Evolutionary conservation across 2,113 vertebrate genomes (phyloP), one percentile per base, ranked within the genome.

Genomic region (Hippoglossus stenolepis): DNA sequence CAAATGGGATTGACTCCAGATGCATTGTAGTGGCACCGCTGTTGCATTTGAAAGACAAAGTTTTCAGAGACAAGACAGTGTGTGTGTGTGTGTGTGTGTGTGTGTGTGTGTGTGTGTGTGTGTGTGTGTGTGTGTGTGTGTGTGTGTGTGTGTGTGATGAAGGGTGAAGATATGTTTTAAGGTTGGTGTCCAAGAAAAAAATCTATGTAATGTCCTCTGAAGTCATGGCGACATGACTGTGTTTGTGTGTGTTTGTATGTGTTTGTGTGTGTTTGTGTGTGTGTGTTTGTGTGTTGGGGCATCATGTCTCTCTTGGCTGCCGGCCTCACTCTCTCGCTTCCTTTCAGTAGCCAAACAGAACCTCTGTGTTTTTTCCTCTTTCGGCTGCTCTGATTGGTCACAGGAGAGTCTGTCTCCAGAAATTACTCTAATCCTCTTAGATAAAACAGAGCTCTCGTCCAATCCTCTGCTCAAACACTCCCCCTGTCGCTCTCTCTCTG

Each of bases 381-480:
- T 72, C 43, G 59, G 74, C 85, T 12, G 80, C 80, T 90, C 90
- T 28, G 73, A 92, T 88, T 92, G 92, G 91, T 91, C 65, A 73
- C 73, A 63, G 80, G 13, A 15, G 82, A 89, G 75, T 89, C 93
- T 89, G 82, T 95, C 95, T 95, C 90, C 91, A 93, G 91, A 93
- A 95, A 95, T 92, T 88, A 91, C 94, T 93, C 74, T 96, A 96
- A 97, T 97, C 96, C 95, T 68, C 87, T 93, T 94, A 93, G 94
- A 95, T 94, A 94, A 94, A 93, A 92, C 93, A 80, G 86, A 90
- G 81, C 80, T 51, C 68, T 88, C 67, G 43, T 87, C 92, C 94
- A 94, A 92, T 93, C 92, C 84, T 66, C 79, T 70, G 89, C 88
- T 80, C 84, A 93, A 47, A 64, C 89, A 90, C 70, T 56, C 54